Base-by-base conservation (phyloP, 2,113 vertebrate species). In the Ameiurus melas region DNA sequence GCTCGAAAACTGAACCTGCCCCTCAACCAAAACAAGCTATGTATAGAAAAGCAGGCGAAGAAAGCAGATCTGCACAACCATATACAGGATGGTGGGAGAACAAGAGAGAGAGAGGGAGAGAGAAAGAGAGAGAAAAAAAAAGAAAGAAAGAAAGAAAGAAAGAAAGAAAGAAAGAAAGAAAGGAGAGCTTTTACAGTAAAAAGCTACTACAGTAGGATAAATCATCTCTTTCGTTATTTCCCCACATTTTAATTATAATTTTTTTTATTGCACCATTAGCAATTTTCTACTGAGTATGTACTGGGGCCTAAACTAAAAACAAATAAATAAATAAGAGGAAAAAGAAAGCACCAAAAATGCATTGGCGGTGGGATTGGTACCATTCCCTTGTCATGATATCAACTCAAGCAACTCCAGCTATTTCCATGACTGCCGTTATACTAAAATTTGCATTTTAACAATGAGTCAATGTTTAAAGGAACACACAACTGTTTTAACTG, bases 21-120 rank as follows among this genome's bases (percentile, higher is more conserved):
- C 91, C 93, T 88, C 90, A 94, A 94, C 93, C 93, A 91, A 83
- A 93, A 92, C 91, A 81, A 86, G 90, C 93, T 95, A 95, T 94
- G 92, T 94, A 95, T 95, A 95, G 94, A 93, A 92, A 91, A 90
- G 88, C 88, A 90, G 92, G 90, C 93, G 93, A 94, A 94, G 92
- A 93, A 83, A 58, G 25, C 51, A 93, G 75, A 89, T 91, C 93
- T 93, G 93, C 36, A 5, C 25, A 86, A 91, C 84, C 92, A 14
- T 53, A n/a, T 27, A 53, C 47, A 16, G n/a, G 75, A 53, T 43
- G 12, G 43, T 16, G 25, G 6, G 51, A 9, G 91, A 27, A 39
- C 19, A 14, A 83, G 27, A 36, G 25, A 53, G 43, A 19, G 36
- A 47, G 19, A 57, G 30, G 88, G 92, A 55, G 36, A 86, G 71